Percentiles rank a stretch among this genome's conserved stretches.
These are phyloP conservation scores for Megaceryle torquata DNA, from an alignment of 2,113 vertebrate species.

Conservation along the genomic window DNA sequence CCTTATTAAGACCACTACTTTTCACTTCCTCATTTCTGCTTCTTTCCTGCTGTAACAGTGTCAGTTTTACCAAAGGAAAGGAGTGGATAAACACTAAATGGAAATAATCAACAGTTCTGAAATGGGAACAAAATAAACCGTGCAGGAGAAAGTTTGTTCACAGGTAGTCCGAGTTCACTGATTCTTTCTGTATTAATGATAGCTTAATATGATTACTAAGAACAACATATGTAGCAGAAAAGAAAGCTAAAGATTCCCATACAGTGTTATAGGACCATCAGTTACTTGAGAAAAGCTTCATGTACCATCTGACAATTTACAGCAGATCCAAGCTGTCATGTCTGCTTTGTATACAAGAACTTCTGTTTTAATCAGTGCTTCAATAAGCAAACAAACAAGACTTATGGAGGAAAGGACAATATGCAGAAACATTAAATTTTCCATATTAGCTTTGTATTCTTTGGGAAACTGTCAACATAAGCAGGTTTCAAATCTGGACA, in stretches of 20 bases:
- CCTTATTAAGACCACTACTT: neutral
- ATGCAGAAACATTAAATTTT: neutral
- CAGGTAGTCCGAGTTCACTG: neutral
- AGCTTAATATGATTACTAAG: neutral
- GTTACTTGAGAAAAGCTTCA: neutral
- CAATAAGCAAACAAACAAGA: neutral
- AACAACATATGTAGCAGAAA: neutral
- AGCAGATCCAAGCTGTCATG: neutral
- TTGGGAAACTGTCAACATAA: neutral
- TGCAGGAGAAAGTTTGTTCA: neutral
- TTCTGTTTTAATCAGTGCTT: neutral
- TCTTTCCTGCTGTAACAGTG: neutral
- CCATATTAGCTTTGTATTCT: neutral
- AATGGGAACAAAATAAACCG: neutral
- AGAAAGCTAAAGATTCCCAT: neutral
- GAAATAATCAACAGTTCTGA: neutral
- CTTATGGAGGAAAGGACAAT: neutral
- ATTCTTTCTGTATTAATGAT: neutral
- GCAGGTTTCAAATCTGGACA: neutral
- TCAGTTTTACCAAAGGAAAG: neutral
- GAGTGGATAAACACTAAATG: neutral
- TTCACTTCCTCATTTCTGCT: neutral
- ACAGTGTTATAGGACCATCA: neutral
- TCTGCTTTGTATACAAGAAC: neutral
- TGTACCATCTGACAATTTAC: neutral